These are phyloP conservation scores for Papilio polyxenes DNA, from an alignment of 1,140 invertebrate species.

Conservation along the genomic window DNA sequence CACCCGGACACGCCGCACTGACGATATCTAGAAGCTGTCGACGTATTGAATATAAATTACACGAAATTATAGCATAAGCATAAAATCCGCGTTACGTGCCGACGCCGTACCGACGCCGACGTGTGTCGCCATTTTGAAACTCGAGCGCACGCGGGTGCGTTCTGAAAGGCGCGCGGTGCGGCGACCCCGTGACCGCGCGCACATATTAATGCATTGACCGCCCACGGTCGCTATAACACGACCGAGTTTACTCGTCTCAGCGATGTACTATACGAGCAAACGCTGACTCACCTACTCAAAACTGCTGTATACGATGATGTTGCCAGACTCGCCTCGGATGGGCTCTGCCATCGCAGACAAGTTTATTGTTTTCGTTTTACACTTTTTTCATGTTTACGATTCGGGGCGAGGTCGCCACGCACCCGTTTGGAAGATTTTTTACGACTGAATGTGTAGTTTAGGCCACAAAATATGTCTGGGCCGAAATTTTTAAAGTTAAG, in stretches of 20 bases:
- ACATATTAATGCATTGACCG: constrained; percentile 75
- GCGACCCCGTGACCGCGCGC: constrained; percentile 72
- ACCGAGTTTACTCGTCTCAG: constrained; percentile 59
- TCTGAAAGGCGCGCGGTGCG: constrained; percentile 55
- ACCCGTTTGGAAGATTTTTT: constrained; percentile 72
- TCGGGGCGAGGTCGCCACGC: constrained; percentile 66
- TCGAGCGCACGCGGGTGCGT: constrained; percentile 51
- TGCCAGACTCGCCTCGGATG: constrained; percentile 56
- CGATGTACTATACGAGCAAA: constrained; percentile 49
- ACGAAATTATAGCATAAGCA: constrained; percentile 74
- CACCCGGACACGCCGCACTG: constrained; percentile 67
- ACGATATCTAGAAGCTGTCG: constrained; percentile 64
- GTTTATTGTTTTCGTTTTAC: constrained; percentile 77
- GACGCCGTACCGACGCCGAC: constrained; percentile 43
- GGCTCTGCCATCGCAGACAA: constrained; percentile 60
- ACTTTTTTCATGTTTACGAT: constrained; percentile 76
- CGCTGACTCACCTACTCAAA: constrained; percentile 42
- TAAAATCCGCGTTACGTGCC: constrained; percentile 64
- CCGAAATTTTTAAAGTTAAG: constrained; percentile 40
- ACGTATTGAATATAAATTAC: constrained; percentile 76
- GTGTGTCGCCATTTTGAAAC: constrained; percentile 57
- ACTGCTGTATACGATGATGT: constrained; percentile 49
- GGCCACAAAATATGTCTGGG: constrained; percentile 39
- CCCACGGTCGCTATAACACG: constrained; percentile 67
- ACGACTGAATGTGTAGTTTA: constrained; percentile 49